A percentile compares a stretch with the other conserved stretches of the same genome.
Evolutionary conservation across 92 coral and sea anemone species (phyloP).

Genomic region (Chrysogorgia sp.): DNA sequence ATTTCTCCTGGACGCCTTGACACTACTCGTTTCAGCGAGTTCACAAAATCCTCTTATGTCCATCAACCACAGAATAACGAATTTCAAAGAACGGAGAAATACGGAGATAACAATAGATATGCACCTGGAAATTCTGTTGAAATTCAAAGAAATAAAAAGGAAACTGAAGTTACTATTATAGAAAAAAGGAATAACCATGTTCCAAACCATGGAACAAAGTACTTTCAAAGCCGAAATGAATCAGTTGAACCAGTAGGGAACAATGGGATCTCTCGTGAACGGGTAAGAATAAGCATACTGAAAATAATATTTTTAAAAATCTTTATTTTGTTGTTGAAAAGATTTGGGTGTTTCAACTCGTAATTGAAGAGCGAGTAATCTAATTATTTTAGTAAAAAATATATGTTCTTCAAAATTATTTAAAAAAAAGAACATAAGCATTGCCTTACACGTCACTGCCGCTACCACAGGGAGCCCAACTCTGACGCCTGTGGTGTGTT

Average conservation of each 20-base stretch:
- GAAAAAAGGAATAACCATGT: constrained; percentile 2
- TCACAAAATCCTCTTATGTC: constrained; percentile 24
- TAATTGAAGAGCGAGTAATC: too few relatives aligned
- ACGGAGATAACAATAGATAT: neutral
- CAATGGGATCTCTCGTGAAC: constrained; percentile 23
- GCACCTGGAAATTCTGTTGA: neutral
- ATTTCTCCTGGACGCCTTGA: constrained; percentile 16
- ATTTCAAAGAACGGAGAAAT: neutral
- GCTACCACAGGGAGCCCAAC: too few relatives aligned
- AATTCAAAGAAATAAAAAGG: neutral
- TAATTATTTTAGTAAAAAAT: too few relatives aligned
- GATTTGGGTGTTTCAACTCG: too few relatives aligned
- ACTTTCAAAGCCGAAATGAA: neutral
- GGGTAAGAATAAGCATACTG: neutral
- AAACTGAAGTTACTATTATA: neutral
- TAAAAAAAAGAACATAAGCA: too few relatives aligned
- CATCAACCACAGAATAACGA: neutral
- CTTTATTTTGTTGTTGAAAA: too few relatives aligned
- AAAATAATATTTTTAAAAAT: too few relatives aligned
- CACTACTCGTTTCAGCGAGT: constrained; percentile 10
- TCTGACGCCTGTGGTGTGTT: too few relatives aligned
- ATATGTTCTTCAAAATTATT: too few relatives aligned
- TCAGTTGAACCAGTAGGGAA: constrained; percentile 1
- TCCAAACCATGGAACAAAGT: neutral
- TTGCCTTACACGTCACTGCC: too few relatives aligned